Conservation (phyloP, 2,113 vertebrate species). For the Clinocottus analis region DNA sequence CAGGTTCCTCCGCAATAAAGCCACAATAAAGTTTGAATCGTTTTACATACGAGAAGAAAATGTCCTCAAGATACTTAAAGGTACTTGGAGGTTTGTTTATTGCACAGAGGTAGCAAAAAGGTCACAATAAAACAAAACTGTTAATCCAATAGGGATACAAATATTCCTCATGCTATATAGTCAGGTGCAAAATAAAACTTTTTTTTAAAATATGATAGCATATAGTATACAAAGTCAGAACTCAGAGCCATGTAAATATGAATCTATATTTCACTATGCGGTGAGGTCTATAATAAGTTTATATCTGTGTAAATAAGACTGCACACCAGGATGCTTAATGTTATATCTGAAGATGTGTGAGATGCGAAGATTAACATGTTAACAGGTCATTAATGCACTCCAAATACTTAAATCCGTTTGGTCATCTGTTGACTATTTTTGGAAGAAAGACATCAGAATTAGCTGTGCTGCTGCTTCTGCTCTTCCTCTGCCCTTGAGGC, state of each 20-base stretch:
- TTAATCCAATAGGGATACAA: neutral
- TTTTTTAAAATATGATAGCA: too few relatives aligned
- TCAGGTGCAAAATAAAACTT: neutral
- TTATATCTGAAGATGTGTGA: neutral
- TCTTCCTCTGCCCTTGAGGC: conserved; percentile 27
- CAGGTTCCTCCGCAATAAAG: too few relatives aligned
- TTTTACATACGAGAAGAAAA: neutral
- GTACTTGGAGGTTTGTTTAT: neutral
- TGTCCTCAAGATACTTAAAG: neutral
- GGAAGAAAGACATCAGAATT: conserved; percentile 55
- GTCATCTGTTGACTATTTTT: conserved; percentile 59
- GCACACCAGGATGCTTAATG: neutral
- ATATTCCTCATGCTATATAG: neutral
- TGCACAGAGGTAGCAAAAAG: neutral
- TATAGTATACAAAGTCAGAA: too few relatives aligned
- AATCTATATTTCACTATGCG: neutral
- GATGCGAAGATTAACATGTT: neutral
- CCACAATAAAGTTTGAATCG: too few relatives aligned
- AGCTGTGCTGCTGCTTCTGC: conserved; percentile 14
- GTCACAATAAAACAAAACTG: neutral
- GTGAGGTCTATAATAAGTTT: neutral
- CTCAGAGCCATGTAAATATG: neutral
- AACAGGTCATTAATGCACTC: neutral
- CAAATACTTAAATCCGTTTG: neutral
- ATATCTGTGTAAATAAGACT: neutral